phyloP scores from a whole-genome alignment of 2,888 invertebrate species.

The Acholoe squamosa region DNA sequence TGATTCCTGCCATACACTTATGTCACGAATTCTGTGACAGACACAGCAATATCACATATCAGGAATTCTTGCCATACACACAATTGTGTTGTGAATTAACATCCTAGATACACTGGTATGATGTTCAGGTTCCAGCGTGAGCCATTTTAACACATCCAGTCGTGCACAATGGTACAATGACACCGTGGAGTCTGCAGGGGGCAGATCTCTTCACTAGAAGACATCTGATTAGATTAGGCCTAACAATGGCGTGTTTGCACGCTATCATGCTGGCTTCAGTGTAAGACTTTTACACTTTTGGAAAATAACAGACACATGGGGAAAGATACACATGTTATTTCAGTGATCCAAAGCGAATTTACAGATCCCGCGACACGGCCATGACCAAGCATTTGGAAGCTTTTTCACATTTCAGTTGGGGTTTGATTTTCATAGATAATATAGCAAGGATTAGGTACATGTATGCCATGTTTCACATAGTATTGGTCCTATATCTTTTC shows the following conservation, averaged over 20 bases:
- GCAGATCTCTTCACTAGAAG: too few relatives aligned
- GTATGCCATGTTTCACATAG: neutral
- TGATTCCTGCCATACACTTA: too few relatives aligned
- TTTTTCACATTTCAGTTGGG: neutral
- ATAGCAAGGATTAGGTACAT: conserved; percentile 21
- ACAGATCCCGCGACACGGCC: neutral
- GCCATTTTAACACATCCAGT: neutral
- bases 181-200: neutral
- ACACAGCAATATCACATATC: too few relatives aligned
- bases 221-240: conserved; percentile 13
- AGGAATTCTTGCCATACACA: too few relatives aligned
- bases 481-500: conserved; percentile 3
- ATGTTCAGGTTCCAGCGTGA: neutral
- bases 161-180: neutral
- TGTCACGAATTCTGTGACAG: too few relatives aligned
- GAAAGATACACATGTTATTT: conserved; percentile 16
- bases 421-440: neutral
- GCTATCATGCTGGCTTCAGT: neutral
- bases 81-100: too few relatives aligned
- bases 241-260: conserved; percentile 2
- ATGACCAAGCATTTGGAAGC: neutral
- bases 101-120: too few relatives aligned
- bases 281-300: neutral
- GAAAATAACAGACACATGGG: conserved; percentile 16
- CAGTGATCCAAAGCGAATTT: neutral